Base-by-base conservation (phyloP, 2,888 invertebrate species). In the Drosophila meridionalis region DNA sequence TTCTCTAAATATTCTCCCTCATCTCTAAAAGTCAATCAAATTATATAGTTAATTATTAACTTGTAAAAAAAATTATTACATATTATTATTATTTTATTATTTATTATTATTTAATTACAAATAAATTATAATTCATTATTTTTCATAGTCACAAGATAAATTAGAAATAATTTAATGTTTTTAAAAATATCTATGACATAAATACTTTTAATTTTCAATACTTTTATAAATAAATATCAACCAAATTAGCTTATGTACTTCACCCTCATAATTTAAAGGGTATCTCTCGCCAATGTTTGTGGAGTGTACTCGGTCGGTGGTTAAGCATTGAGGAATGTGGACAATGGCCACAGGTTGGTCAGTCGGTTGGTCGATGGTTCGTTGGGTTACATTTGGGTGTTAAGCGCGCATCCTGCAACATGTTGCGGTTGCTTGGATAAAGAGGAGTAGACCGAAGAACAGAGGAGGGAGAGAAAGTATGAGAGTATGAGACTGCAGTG, bases 321-420 rank as follows among this genome's bases (percentile, higher is more conserved):
- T 83, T 75, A 73, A 78, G 75, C 70, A 72, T 71, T 66, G 69
- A 76, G 80, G 66, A 67, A 83, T 78, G 76, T 64, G 66, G 32
- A 74, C 67, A 70, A 69, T 77, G 79, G 77, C 78, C 78, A 78
- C 78, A 78, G 83, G 73, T 80, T 79, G 75, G 69, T 60, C 42
- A 32, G 40, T n/a, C 43, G 36, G 26, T 55, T 55, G 68, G 62
- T 50, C 45, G 68, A 28, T 69, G 62, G 58, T 58, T 48, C 55
- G 67, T 45, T 65, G 72, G 70, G 68, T 73, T 69, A 48, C 66
- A 65, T 71, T 70, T 53, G 82, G 80, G 77, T 76, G 73, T 72
- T 79, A 73, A 78, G 71, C 71, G 81, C 73, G 78, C 81, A 78
- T 71, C 64, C 80, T 76, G 76, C 84, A 85, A 75, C 89, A 89